Conservation (phyloP, 2,888 invertebrate genomes). For the Phytoseiulus persimilis region DNA sequence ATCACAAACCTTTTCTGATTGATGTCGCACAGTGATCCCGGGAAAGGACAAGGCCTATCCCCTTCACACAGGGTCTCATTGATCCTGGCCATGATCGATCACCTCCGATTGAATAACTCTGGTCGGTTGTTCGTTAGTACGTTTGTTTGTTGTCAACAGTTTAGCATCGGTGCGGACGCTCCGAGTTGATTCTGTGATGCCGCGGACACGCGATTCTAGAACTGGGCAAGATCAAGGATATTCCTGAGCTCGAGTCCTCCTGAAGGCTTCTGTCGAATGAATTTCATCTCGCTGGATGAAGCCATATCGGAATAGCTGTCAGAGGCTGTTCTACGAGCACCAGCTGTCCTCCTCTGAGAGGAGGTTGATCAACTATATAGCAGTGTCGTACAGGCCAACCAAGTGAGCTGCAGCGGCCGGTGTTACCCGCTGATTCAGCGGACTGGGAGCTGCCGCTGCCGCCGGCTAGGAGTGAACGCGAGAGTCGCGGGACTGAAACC, state of each 20-base stretch:
- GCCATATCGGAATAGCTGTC: background rate
- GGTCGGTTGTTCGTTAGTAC: background rate
- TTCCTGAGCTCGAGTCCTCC: background rate
- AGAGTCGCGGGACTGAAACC: background rate
- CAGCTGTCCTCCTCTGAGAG: background rate
- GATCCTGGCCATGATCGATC: background rate
- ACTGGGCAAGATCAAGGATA: background rate
- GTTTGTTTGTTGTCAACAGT: background rate
- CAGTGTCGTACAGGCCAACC: background rate
- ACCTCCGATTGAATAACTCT: background rate
- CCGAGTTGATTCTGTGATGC: background rate
- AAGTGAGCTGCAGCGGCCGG: background rate
- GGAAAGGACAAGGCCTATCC: slow-evolving; percentile 19
- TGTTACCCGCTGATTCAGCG: background rate
- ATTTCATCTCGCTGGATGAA: background rate
- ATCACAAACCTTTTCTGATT: slow-evolving; percentile 13
- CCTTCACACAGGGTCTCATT: slow-evolving; percentile 28
- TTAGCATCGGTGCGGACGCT: background rate
- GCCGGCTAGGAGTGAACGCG: background rate
- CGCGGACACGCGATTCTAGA: background rate
- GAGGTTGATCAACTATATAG: background rate
- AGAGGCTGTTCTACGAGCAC: background rate
- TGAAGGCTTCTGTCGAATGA: background rate
- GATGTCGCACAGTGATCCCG: slow-evolving; percentile 28
- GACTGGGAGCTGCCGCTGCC: background rate